Base-by-base conservation (phyloP, 1,140 invertebrate genomes). In the Drosophila orosa region DNA sequence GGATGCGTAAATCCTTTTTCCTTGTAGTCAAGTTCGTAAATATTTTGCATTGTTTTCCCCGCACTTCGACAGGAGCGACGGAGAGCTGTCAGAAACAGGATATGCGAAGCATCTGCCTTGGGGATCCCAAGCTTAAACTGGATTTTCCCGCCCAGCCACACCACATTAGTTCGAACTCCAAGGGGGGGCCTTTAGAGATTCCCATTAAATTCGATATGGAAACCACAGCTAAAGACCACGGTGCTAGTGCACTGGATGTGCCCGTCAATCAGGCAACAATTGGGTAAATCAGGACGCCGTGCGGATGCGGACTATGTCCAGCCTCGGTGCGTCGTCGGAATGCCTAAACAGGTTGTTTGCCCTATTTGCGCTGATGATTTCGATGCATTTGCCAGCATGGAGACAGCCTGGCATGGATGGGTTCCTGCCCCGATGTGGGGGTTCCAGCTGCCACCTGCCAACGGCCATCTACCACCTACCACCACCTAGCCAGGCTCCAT, bases 181-280 rank as follows among this genome's bases (percentile, higher is more conserved):
- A n/a, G n/a, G 13, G 19, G 44, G 25, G 12, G 19, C n/a, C 13
- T 3, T 9, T 3, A 19, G 22, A 17, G 27, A 35, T 31, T 9
- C 5, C 25, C 40, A 69, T 71, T 67, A 71, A 57, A 57, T 68
- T 68, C 19, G 40, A 44, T 68, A 56, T 45, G 31, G 45, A 68
- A 55, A 69, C 66, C 66, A 31, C 66, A 68, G 24, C 12, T 19
- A 15, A 55, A 31, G 59, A 56, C 47, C 72, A 76, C 45, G 31
- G 54, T 74, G 55, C 59, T 10, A 42, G 45, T 65, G 59, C 42
- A 65, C 24, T 48, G 42, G 63, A 65, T 65, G 31, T 48, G 60
- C 33, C 67, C 45, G 67, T 71, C 67, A 71, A 71, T 71, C 67
- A 71, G 65, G 40, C 50, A 69, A 71, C 63, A 71, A 71, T 71